Conservation (phyloP, 1,140 invertebrate species). For the Scylla paramamosain region DNA sequence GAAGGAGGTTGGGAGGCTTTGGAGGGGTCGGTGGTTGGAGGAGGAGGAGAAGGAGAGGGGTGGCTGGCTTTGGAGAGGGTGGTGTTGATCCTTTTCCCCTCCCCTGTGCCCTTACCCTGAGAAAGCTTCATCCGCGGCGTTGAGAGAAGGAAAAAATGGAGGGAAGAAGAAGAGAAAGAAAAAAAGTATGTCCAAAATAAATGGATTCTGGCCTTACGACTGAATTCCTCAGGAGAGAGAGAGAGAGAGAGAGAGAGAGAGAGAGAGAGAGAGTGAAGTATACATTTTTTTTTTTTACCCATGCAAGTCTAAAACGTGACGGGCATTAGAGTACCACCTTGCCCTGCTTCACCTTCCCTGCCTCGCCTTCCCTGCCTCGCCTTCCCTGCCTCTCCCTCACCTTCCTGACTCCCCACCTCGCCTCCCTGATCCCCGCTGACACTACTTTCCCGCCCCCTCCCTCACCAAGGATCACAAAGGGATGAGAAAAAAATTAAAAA, state of each 20-base stretch:
- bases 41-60: too few species aligned
- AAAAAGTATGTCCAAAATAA: not conserved
- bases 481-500: not conserved
- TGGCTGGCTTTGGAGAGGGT: not conserved
- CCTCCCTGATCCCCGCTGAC: not conserved
- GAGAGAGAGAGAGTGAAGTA: slow-evolving; percentile 9
- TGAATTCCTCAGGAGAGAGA: slow-evolving; percentile 28
- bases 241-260: slow-evolving; percentile 49
- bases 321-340: not conserved
- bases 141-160: not conserved
- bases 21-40: not conserved
- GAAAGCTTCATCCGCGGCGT: not conserved
- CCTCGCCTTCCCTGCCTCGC: not conserved
- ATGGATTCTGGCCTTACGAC: not conserved
- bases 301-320: not conserved
- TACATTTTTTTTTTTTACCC: not conserved
- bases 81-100: not conserved
- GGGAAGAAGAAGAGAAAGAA: not conserved
- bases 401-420: not conserved
- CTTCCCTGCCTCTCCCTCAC: not conserved
- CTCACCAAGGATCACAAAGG: not conserved
- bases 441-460: not conserved
- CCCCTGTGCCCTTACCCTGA: not conserved
- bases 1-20: not conserved
- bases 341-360: too few species aligned